Base-by-base conservation (phyloP, 2,797 vertebrate genomes). In the Sebastes iracundus region DNA sequence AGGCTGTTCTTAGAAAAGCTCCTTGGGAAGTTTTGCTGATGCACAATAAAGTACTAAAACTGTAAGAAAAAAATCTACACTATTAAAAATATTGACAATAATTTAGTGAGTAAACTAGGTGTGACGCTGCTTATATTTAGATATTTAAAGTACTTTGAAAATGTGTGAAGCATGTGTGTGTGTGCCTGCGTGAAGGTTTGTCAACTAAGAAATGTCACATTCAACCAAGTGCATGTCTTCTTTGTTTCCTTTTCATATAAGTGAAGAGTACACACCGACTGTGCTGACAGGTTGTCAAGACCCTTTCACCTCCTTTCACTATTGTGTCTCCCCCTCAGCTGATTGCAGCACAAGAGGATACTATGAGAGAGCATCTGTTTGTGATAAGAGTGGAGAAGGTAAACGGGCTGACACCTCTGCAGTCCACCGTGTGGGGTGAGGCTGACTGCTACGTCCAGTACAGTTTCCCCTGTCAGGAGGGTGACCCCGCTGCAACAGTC, bases 361-460 rank as follows among this genome's bases (percentile, higher is more conserved):
- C 76, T 8, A 73, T 96, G 91, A 90, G 86, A 75, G 98, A 99
- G 75, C 98, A 99, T 2, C 73, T 97, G 79, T 99, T 99, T 94
- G 94, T 98, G 72, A 85, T 99, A 68, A 93, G 81, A 0, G 93
- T 99, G 88, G 96, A 98, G 84, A 95, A 94, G 7, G 86, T 99
- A 58, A 96, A 94, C 67, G 98, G 98, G 14, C 94, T 99, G 67
- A 87, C 88, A 1, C 97, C 97, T 14, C 93, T 99, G 52, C 98
- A 99, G 91, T 95, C 97, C 71, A 98, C 98, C 0, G 96, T 99
- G 33, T 99, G 99, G 99, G 99, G 98, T 59, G 99, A 99, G 87
- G 97, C 99, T 0, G 99, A 99, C 93, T 99, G 98, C 91, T 99
- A 97, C 7, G 22, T 99, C 20, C 97, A 99, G 88, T 99, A 99